Conservation (phyloP, 2,888 invertebrate species). For the Amphiduros pacificus region DNA sequence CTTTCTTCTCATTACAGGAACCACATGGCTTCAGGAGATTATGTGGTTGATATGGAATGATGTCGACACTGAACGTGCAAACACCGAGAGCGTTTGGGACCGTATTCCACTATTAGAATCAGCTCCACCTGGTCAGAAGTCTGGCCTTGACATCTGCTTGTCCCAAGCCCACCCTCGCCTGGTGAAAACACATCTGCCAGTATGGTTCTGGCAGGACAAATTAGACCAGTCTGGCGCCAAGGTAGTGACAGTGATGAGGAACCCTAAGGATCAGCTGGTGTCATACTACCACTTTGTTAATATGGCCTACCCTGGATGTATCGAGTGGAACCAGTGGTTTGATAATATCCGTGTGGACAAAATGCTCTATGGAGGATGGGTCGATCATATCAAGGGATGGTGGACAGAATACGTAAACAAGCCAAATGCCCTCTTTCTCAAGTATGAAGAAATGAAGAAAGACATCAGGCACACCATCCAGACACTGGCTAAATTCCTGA, state of each 20-base stretch:
- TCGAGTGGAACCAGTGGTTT: not conserved
- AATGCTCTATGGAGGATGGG: not conserved
- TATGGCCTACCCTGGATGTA: not conserved
- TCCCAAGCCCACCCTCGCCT: not conserved
- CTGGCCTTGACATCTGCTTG: not conserved
- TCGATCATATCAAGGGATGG: not conserved
- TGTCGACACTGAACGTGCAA: not conserved
- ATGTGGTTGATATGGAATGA: not conserved
- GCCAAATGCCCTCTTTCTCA: not conserved
- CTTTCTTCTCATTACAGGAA: not conserved
- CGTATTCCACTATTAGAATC: not conserved
- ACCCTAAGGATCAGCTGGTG: constrained; percentile 2
- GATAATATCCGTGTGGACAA: not conserved
- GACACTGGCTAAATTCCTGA: not conserved
- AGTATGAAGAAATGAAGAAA: not conserved
- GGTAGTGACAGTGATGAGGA: not conserved
- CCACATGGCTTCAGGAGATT: not conserved
- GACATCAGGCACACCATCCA: not conserved
- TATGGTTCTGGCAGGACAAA: not conserved
- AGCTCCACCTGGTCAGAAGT: not conserved
- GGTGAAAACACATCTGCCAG: not conserved
- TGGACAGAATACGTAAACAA: not conserved
- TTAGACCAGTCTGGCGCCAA: not conserved
- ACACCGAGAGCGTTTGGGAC: not conserved
- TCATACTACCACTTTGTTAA: not conserved